These are phyloP conservation scores for Halocynthia aurantium DNA, from an alignment of 23 tunicate genomes.

Conservation along the genomic window DNA sequence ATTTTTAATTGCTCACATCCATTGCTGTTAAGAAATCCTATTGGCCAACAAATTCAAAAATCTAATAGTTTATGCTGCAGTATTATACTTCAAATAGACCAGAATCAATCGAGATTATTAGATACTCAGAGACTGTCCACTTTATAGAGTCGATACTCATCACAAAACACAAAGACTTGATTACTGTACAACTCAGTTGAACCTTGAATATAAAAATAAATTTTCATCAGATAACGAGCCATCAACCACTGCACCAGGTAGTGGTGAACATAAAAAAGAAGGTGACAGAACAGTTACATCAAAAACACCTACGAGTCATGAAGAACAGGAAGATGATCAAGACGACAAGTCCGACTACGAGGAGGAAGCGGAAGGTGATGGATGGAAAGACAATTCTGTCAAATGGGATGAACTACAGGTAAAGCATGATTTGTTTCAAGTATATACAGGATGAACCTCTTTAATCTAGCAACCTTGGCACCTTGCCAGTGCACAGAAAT, in stretches of 20 bases:
- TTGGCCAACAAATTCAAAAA: no score
- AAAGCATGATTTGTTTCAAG: not conserved
- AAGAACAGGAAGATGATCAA: slow-evolving; percentile 18
- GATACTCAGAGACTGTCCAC: not conserved
- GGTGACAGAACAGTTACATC: not conserved
- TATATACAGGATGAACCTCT: not conserved
- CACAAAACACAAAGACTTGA: no score
- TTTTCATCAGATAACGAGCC: not conserved
- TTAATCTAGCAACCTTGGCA: no score
- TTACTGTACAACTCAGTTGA: not conserved
- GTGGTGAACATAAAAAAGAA: not conserved
- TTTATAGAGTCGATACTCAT: no score
- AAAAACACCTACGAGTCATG: not conserved
- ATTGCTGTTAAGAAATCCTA: no score
- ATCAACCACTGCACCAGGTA: not conserved
- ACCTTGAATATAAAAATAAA: not conserved
- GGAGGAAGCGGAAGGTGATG: slow-evolving; percentile 31
- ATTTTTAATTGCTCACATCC: no score
- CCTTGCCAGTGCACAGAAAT: no score
- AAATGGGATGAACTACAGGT: slow-evolving; percentile 46
- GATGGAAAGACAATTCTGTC: slow-evolving; percentile 27
- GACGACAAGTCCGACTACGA: slow-evolving; percentile 52
- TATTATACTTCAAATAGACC: not conserved
- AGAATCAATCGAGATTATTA: not conserved
- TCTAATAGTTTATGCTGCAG: not conserved